phyloP scores from a whole-genome alignment of 1,140 invertebrate genomes.

The Solenopsis fugax region DNA sequence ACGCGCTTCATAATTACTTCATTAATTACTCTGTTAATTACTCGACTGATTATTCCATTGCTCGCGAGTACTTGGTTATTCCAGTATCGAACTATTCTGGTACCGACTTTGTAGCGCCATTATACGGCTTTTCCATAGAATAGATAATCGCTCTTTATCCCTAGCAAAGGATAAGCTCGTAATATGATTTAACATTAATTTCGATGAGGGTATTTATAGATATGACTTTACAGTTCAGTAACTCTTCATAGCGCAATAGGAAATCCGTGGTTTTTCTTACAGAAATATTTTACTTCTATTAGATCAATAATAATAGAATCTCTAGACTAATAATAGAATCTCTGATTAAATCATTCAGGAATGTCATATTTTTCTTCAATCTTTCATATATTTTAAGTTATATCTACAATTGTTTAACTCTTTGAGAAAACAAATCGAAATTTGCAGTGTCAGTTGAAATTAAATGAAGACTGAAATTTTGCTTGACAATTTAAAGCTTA shows the following conservation, averaged over 20 bases:
- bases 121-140: constrained; percentile 25
- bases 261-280: neutral
- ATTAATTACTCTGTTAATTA: constrained; percentile 61
- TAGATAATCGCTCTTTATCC: constrained; percentile 50
- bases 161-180: neutral
- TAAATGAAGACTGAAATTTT: neutral
- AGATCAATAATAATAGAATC: neutral
- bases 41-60: constrained; percentile 48
- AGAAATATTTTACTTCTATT: neutral
- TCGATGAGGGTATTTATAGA: neutral
- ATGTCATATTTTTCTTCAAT: neutral
- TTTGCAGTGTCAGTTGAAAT: neutral
- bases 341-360: neutral
- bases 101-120: neutral
- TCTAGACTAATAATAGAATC: neutral
- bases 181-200: constrained; percentile 30
- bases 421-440: neutral
- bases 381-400: constrained; percentile 8
- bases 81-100: constrained; percentile 26
- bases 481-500: neutral
- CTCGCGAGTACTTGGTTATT: constrained; percentile 22
- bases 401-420: neutral
- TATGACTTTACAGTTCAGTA: neutral
- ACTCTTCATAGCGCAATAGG: neutral
- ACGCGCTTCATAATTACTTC: constrained; percentile 52